Evolutionary conservation across 2,888 invertebrate genomes (phyloP).

Genomic region (Incurvaria masculella): DNA sequence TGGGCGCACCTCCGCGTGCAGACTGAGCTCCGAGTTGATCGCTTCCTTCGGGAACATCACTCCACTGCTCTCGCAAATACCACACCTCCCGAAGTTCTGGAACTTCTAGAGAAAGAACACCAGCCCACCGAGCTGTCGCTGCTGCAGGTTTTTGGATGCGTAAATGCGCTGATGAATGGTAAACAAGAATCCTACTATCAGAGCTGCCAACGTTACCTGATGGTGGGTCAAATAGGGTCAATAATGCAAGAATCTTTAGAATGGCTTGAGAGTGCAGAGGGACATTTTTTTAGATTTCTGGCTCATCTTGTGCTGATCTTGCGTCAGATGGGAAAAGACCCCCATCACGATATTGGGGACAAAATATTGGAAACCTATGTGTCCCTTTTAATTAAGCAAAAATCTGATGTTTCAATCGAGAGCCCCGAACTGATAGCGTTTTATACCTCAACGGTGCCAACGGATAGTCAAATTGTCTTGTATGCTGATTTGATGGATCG

Average conservation of each 20-base stretch:
- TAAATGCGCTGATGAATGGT: slow-evolving; percentile 45
- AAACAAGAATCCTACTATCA: slow-evolving; percentile 67
- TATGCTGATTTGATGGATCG: slow-evolving; percentile 70
- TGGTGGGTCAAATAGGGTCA: slow-evolving; percentile 74
- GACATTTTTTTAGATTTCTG: slow-evolving; percentile 70
- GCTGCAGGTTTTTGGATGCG: slow-evolving; percentile 41
- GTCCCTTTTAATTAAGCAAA: slow-evolving; percentile 61
- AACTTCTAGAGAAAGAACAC: slow-evolving; percentile 37
- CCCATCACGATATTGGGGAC: slow-evolving; percentile 68
- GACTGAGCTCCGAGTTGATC: slow-evolving; percentile 83
- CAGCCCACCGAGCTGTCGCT: slow-evolving; percentile 37
- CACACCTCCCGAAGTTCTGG: slow-evolving; percentile 37
- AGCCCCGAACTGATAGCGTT: slow-evolving; percentile 79
- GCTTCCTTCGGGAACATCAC: slow-evolving; percentile 45
- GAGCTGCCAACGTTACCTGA: slow-evolving; percentile 79
- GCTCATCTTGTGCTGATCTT: slow-evolving; percentile 84
- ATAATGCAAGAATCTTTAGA: slow-evolving; percentile 68
- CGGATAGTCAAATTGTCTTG: slow-evolving; percentile 42
- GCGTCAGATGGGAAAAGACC: slow-evolving; percentile 71
- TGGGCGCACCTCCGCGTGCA: slow-evolving; percentile 85
- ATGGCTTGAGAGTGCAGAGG: slow-evolving; percentile 58
- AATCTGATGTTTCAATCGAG: slow-evolving; percentile 50
- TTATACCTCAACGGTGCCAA: slow-evolving; percentile 78
- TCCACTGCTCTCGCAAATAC: slow-evolving; percentile 43
- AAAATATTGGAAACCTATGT: slow-evolving; percentile 74